Evolutionary conservation across 2,797 vertebrate species (phyloP).

Genomic region (Pseudocheirus occidentalis): DNA sequence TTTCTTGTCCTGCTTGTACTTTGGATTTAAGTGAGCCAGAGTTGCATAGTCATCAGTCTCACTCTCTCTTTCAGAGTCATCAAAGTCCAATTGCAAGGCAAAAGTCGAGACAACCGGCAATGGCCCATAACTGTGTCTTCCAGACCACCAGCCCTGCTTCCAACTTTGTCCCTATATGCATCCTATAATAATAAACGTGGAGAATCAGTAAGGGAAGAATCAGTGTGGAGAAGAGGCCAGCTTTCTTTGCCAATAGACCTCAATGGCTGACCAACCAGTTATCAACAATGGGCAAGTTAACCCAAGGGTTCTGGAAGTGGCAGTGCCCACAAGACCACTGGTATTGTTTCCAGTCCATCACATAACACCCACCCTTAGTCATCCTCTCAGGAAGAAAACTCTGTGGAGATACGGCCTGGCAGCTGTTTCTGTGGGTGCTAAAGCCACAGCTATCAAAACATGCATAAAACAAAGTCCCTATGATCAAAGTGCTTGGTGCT

Average conservation of each 20-base stretch:
- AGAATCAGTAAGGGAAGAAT: neutral
- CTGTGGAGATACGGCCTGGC: neutral
- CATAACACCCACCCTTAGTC: neutral
- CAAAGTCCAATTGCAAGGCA: neutral
- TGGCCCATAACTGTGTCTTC: neutral
- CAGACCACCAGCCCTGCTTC: neutral
- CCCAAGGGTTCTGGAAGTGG: neutral
- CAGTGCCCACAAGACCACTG: neutral
- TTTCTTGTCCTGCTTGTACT: neutral
- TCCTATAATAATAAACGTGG: too few species aligned
- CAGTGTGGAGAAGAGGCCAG: neutral
- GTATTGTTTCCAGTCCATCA: neutral
- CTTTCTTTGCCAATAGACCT: neutral
- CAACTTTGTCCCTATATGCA: neutral
- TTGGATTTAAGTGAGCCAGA: neutral
- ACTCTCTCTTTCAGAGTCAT: neutral
- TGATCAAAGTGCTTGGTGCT: neutral
- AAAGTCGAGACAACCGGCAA: neutral
- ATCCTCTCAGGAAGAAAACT: neutral
- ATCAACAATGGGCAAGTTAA: neutral
- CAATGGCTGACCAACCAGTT: neutral
- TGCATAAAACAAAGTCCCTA: neutral
- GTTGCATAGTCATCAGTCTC: neutral
- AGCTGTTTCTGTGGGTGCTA: neutral
- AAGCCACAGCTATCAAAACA: neutral